Percentiles rank a stretch among this genome's conserved stretches.
These are phyloP conservation scores for Schizotus pectinicornis DNA, from an alignment of 2,888 invertebrate species.

Conservation along the genomic window DNA sequence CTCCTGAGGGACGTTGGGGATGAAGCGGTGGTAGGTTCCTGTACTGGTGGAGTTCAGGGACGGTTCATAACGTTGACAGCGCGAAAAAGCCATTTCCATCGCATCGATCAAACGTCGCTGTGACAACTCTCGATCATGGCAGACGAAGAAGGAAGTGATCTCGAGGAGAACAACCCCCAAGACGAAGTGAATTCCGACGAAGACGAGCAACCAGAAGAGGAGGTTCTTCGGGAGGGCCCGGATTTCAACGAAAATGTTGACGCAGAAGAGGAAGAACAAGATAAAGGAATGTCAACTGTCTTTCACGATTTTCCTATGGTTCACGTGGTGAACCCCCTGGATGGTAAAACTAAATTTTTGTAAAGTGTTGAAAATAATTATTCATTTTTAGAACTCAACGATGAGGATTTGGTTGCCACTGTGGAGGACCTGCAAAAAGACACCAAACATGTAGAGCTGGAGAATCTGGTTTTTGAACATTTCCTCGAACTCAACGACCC, in stretches of 20 bases:
- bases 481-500: constrained; percentile 43
- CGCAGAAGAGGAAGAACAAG: no score
- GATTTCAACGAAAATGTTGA: no score
- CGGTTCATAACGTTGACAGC: background rate
- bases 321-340: background rate
- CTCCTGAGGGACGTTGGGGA: constrained; percentile 21
- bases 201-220: background rate
- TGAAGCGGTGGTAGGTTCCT: constrained; percentile 21
- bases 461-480: constrained; percentile 43
- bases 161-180: background rate
- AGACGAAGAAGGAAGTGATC: background rate
- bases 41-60: constrained; percentile 1
- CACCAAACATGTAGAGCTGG: constrained; percentile 36
- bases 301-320: background rate
- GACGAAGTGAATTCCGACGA: background rate
- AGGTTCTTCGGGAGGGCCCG: no score
- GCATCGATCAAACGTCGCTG: background rate
- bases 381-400: constrained; percentile 33
- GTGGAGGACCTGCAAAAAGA: constrained; percentile 38
- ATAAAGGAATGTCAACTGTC: background rate
- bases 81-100: background rate
- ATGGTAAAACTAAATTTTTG: background rate
- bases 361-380: background rate
- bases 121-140: background rate
- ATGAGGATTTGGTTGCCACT: constrained; percentile 35